Base-by-base conservation (phyloP, 2,888 invertebrate genomes). In the Pseudococcus viburni region DNA sequence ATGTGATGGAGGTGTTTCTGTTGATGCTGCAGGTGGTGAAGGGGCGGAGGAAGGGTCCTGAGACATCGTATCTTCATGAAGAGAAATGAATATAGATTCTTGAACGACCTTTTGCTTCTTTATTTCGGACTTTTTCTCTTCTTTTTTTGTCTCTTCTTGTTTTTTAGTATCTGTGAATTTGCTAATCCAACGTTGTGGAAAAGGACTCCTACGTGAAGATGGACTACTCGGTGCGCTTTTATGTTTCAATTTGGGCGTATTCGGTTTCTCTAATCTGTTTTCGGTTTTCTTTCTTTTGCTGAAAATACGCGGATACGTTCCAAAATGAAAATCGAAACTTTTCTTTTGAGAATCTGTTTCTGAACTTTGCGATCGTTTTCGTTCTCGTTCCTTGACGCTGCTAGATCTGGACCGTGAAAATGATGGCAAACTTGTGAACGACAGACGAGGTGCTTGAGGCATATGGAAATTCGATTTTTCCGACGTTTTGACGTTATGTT, bases 251-350 rank as follows among this genome's bases (percentile, higher is more conserved):
- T 51, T 22, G 9, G 88, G 88, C 2, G 89, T 88, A 1, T 88
- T 80, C 51, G 68, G 77, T 48, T 48, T 68, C 12, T 83, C 84
- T 15, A 89, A 89, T 64, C 89, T 83, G n/a, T 89, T 91, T 88
- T 83, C 80, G 9, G 42, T 19, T 83, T 92, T 92, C 7, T 91
- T 91, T 59, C 92, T 92, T 64, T 91, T 91, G 22, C 92, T 92
- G 89, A 93, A 92, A 68, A 96, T 93, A 90, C 96, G 94, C 0
- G 96, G 96, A 91, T 95, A 96, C 0, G 96, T 96, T 90, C 94
- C 94, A 90, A 95, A 94, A 91, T 95, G 95, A 91, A 94, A 94
- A 33, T 94, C 94, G 91, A 96, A 95, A 90, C 93, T 93, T 90
- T 93, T 94, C 90, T 93, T 93, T 19, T 85, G 84, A 6, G 59